phyloP scores from a whole-genome alignment of 2,888 invertebrate genomes.

The Hofmannophila pseudospretella region DNA sequence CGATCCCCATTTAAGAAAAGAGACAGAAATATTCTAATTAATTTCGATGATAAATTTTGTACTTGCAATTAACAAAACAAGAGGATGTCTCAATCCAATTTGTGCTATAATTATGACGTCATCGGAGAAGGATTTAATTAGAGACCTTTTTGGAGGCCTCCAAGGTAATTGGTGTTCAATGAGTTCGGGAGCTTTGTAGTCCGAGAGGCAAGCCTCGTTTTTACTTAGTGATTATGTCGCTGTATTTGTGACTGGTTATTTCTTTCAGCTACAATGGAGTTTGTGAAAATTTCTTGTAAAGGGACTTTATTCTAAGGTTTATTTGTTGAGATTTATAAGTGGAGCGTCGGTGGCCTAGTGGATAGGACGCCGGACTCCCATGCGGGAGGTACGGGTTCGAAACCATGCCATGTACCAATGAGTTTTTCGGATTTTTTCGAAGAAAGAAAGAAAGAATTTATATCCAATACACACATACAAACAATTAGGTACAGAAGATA shows the following conservation, averaged over 20 bases:
- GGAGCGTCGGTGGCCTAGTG: too few species aligned
- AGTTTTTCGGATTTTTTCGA: too few species aligned
- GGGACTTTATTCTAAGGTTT: not conserved
- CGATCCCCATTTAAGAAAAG: not conserved
- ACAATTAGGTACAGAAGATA: too few species aligned
- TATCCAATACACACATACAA: too few species aligned
- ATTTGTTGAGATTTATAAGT: too few species aligned
- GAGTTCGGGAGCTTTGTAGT: slow-evolving; percentile 62
- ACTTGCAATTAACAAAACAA: slow-evolving; percentile 70
- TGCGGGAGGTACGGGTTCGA: too few species aligned
- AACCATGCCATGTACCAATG: too few species aligned
- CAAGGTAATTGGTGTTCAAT: slow-evolving; percentile 74
- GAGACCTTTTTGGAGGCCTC: slow-evolving; percentile 71
- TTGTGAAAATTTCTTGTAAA: not conserved
- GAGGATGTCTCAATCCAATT: slow-evolving; percentile 68
- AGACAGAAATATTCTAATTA: slow-evolving; percentile 34
- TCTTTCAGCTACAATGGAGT: slow-evolving; percentile 10
- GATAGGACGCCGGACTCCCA: too few species aligned
- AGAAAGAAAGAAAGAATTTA: too few species aligned
- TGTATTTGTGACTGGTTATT: slow-evolving; percentile 38
- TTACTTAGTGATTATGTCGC: slow-evolving; percentile 60
- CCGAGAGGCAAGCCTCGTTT: slow-evolving; percentile 51
- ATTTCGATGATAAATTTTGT: slow-evolving; percentile 56
- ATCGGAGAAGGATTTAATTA: slow-evolving; percentile 77
- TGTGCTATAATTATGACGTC: slow-evolving; percentile 75